Base-by-base conservation (phyloP, 1,140 invertebrate genomes). In the Drosophila micromelanica region DNA sequence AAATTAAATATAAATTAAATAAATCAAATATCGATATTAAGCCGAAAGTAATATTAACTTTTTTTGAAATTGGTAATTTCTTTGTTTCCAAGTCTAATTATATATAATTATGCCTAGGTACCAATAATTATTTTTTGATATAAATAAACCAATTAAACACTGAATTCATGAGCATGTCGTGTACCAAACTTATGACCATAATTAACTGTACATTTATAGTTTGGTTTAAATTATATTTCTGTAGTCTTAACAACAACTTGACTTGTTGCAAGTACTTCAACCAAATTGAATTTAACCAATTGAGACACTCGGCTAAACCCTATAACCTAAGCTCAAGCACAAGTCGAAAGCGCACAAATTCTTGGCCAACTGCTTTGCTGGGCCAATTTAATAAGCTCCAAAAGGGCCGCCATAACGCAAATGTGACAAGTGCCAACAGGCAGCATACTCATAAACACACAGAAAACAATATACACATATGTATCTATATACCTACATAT, bases 381-480 rank as follows among this genome's bases (percentile, higher is more conserved):
- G 57, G 65, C 57, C 52, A 69, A 63, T 70, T 63, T 74, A 69
- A 74, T 70, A 70, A 74, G 67, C 67, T 74, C 27, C 51, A 35
- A 57, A 62, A 56, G 57, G 56, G 57, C 51, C 38, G 61, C 51
- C 56, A 74, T 63, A 70, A 74, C 67, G 65, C 72, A 74, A 74
- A 74, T 74, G 72, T 74, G 67, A 70, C 72, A 74, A 74, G 72
- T 70, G 67, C 59, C 71, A 62, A 73, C 62, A 68, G 38, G 48
- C 73, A 56, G 13, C 27, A 73, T 32, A 59, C 54, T 69, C 32
- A 17, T 17, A 17, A 17, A 65, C 42, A 60, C 27, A 64, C 13
- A 40, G 32, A 63, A 48, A 54, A 45, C 43, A 49, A 62, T 35
- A 49, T 64, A 73, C 51, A 59, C 64, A 70, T 62, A 64, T 46